Conservation (phyloP, 2,797 vertebrate species). For the Tenualosa thibaudeaui region DNA sequence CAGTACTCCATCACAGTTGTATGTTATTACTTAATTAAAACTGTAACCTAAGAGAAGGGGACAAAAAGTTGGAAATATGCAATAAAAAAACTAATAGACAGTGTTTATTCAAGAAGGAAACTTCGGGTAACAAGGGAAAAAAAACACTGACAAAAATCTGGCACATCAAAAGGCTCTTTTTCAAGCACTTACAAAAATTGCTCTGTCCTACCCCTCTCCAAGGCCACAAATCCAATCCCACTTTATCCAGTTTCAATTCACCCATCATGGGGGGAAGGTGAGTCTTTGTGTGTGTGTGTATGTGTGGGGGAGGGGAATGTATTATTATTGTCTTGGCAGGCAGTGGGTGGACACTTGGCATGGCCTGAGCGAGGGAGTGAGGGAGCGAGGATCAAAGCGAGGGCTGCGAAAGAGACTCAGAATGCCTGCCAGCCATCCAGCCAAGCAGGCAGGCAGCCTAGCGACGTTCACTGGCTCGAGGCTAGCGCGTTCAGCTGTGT, state of each 20-base stretch:
- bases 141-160: background rate
- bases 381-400: background rate
- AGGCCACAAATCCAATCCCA: background rate
- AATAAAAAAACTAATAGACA: background rate
- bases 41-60: background rate
- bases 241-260: background rate
- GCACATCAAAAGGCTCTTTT: background rate
- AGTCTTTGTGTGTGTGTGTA: too few species aligned
- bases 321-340: background rate
- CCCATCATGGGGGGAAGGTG: background rate
- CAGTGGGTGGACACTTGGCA: conserved; percentile 6
- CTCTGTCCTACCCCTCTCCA: background rate
- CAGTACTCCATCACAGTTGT: too few species aligned
- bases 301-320: too few species aligned
- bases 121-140: background rate
- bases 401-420: background rate
- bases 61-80: too few species aligned
- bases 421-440: background rate
- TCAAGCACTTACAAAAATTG: background rate
- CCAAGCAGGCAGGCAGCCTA: background rate
- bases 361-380: background rate
- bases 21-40: background rate
- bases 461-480: background rate
- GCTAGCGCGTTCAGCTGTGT: background rate
- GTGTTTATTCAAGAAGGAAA: background rate